phyloP scores from a whole-genome alignment of 2,888 invertebrate genomes.

The Caenorhabditis sinica region DNA sequence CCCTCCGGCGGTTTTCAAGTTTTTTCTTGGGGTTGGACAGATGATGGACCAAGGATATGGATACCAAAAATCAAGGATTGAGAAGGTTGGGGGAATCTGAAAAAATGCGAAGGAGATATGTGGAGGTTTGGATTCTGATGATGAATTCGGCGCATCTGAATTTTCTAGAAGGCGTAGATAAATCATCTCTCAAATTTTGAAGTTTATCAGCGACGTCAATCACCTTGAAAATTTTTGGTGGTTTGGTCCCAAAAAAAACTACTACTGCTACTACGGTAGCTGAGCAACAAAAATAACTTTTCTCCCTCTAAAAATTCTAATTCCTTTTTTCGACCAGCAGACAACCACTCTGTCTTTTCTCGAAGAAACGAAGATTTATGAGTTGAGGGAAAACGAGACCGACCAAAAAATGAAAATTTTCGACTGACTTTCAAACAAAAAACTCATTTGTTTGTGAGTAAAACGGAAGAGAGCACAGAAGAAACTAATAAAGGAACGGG shows the following conservation, averaged over 20 bases:
- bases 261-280: neutral
- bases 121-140: no score
- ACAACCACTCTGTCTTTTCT: conserved; percentile 9
- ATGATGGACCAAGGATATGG: conserved; percentile 17
- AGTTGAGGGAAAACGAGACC: conserved; percentile 32
- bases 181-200: no score
- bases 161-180: no score
- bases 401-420: conserved; percentile 11
- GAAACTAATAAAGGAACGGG: neutral
- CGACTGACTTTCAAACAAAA: conserved; percentile 29
- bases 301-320: neutral
- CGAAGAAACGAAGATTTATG: conserved; percentile 54
- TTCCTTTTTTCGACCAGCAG: neutral
- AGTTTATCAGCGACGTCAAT: no score
- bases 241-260: no score
- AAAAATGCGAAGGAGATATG: no score
- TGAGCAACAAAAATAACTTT: neutral
- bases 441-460: conserved; percentile 22
- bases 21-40: conserved; percentile 39
- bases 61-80: conserved; percentile 11
- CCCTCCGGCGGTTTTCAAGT: conserved; percentile 56
- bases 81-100: neutral
- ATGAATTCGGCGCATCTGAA: no score
- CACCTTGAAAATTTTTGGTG: no score
- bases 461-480: neutral